phyloP scores from a whole-genome alignment of 2,888 invertebrate species.

The Lasioglossum zephyrum region DNA sequence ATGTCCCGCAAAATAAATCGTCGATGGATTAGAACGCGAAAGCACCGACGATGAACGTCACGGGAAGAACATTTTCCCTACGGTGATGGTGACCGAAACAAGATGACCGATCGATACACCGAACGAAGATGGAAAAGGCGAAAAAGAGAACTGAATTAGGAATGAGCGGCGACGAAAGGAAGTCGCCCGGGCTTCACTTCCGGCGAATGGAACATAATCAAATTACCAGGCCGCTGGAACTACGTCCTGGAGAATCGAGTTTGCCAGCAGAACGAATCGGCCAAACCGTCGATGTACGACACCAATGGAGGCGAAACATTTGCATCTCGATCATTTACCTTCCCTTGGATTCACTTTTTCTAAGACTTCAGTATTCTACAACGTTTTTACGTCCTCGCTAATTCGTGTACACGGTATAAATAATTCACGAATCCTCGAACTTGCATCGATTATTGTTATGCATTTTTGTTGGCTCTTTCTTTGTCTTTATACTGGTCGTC shows the following conservation, averaged over 20 bases:
- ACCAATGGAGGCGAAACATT: conserved; percentile 9
- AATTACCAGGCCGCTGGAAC: conserved; percentile 80
- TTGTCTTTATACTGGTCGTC: no score
- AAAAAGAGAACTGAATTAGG: conserved; percentile 76
- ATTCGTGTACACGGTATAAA: neutral
- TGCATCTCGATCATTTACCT: neutral
- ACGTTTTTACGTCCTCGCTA: neutral
- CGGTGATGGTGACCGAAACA: neutral
- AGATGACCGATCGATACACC: conserved; percentile 45
- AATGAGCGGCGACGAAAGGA: conserved; percentile 66
- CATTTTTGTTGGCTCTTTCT: no score
- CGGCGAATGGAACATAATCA: conserved; percentile 76
- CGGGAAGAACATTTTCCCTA: conserved; percentile 16
- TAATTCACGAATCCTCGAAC: no score
- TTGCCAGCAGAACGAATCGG: conserved; percentile 77
- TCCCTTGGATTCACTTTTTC: neutral
- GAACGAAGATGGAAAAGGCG: conserved; percentile 35
- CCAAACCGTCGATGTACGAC: conserved; percentile 44
- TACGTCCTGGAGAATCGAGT: conserved; percentile 79
- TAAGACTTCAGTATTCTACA: neutral
- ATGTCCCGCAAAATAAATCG: conserved; percentile 2
- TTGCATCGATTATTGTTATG: no score
- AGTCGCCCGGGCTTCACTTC: conserved; percentile 62
- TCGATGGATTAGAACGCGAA: conserved; percentile 10
- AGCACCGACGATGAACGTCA: conserved; percentile 12